Conservation (phyloP, 2,888 invertebrate genomes). For the Drosophila leonis region DNA sequence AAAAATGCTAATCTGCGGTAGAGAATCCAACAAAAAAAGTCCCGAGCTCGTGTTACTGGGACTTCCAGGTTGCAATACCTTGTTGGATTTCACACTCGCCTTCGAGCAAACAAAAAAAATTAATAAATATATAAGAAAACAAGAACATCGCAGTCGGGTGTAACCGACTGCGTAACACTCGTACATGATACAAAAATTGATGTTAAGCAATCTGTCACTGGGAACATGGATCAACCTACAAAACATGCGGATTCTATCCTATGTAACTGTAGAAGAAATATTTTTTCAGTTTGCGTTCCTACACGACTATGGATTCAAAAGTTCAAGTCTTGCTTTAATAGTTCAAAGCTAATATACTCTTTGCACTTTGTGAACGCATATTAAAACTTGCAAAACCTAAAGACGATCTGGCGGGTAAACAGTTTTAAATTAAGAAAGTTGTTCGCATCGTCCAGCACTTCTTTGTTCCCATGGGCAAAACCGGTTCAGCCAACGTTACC, state of each 20-base stretch:
- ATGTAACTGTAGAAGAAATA: not conserved
- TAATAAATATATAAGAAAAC: not conserved
- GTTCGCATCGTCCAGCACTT: slow-evolving; percentile 19
- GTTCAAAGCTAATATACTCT: not conserved
- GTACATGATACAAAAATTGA: no score
- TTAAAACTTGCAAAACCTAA: not conserved
- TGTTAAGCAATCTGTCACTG: not conserved
- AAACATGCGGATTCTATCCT: not conserved
- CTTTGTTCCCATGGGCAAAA: slow-evolving; percentile 42
- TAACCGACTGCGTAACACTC: not conserved
- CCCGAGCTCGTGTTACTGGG: slow-evolving; percentile 16
- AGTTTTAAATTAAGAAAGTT: slow-evolving; percentile 59
- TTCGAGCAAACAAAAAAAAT: slow-evolving; percentile 26
- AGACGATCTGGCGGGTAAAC: slow-evolving; percentile 18
- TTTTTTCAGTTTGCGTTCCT: no score
- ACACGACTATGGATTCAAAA: not conserved
- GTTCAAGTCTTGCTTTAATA: not conserved
- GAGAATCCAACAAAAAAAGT: slow-evolving; percentile 23
- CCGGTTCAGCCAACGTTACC: slow-evolving; percentile 54
- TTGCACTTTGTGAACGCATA: not conserved
- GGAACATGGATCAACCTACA: not conserved
- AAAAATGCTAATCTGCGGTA: not conserved
- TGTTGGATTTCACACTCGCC: slow-evolving; percentile 47
- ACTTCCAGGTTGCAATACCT: slow-evolving; percentile 21
- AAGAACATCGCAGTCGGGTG: not conserved